Evolutionary conservation across 2,797 vertebrate species (phyloP).

Genomic region (Triplophysa bombifrons): DNA sequence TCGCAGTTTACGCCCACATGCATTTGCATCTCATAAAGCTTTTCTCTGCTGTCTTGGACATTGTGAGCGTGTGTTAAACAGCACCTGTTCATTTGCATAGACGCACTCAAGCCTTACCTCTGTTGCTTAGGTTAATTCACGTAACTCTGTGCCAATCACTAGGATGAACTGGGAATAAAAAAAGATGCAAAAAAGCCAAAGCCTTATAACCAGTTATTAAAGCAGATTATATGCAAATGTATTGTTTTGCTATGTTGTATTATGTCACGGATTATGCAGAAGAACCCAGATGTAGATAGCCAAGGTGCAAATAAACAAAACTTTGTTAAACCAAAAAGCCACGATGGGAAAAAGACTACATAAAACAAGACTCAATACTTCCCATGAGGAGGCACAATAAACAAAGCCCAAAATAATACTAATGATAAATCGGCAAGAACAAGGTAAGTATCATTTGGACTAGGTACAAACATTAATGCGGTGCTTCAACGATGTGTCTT

Average conservation of each 20-base stretch:
- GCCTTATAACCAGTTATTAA: not conserved
- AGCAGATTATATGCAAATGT: not conserved
- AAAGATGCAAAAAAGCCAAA: not conserved
- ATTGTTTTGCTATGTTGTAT: not conserved
- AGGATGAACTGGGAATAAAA: conserved; percentile 12
- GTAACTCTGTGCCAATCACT: conserved; percentile 22
- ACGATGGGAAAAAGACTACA: too few relatives aligned
- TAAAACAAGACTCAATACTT: too few relatives aligned
- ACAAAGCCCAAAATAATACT: too few relatives aligned
- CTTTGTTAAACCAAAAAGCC: too few relatives aligned
- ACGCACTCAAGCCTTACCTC: conserved; percentile 20
- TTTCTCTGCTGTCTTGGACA: not conserved
- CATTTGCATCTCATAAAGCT: conserved; percentile 16
- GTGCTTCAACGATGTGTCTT: too few relatives aligned
- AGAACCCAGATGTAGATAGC: too few relatives aligned
- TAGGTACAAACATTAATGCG: too few relatives aligned
- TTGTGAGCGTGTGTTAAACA: conserved; percentile 5
- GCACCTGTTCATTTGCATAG: conserved; percentile 37
- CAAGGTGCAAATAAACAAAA: too few relatives aligned
- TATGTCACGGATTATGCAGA: too few relatives aligned
- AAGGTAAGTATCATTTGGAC: too few relatives aligned
- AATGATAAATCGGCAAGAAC: too few relatives aligned
- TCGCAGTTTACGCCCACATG: not conserved
- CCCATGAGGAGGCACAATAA: too few relatives aligned
- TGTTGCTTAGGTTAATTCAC: conserved; percentile 13